A percentile compares a stretch with the other conserved stretches of the same genome.
Conservation (phyloP, 2,888 invertebrate species). For the Syrphus vitripennis region DNA sequence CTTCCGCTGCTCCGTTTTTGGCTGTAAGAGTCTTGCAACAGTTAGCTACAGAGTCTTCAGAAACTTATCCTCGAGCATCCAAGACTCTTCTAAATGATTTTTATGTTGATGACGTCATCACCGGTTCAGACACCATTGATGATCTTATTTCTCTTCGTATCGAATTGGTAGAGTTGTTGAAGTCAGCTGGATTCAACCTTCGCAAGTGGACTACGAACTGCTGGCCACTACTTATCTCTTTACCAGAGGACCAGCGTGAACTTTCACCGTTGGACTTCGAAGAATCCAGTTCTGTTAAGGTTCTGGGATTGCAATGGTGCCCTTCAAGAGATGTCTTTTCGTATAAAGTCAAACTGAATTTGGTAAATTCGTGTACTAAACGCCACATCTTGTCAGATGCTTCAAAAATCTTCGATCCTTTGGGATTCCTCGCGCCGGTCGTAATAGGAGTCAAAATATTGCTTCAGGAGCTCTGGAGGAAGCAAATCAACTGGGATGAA, state of each 20-base stretch:
- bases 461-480: too few species aligned
- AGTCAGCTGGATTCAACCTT: neutral
- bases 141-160: neutral
- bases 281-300: conserved; percentile 8
- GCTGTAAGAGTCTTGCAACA: conserved; percentile 47
- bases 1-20: conserved; percentile 46
- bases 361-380: neutral
- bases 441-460: too few species aligned
- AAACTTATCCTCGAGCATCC: conserved; percentile 53
- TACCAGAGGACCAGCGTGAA: neutral
- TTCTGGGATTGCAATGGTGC: conserved; percentile 56
- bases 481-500: conserved; percentile 52
- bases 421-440: too few species aligned
- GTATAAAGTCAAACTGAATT: neutral
- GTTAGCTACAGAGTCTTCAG: conserved; percentile 19
- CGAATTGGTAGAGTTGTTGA: conserved; percentile 3
- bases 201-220: conserved; percentile 3
- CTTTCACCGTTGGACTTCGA: neutral
- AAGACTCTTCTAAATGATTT: conserved; percentile 58
- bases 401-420: too few species aligned
- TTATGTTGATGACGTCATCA: conserved; percentile 72
- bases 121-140: conserved; percentile 50
- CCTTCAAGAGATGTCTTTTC: conserved; percentile 81
- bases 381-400: neutral
- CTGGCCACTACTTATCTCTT: neutral